Evolutionary conservation across 1,140 invertebrate species (phyloP), one percentile per base, ranked within the genome.

Genomic region (Cydia splendana): DNA sequence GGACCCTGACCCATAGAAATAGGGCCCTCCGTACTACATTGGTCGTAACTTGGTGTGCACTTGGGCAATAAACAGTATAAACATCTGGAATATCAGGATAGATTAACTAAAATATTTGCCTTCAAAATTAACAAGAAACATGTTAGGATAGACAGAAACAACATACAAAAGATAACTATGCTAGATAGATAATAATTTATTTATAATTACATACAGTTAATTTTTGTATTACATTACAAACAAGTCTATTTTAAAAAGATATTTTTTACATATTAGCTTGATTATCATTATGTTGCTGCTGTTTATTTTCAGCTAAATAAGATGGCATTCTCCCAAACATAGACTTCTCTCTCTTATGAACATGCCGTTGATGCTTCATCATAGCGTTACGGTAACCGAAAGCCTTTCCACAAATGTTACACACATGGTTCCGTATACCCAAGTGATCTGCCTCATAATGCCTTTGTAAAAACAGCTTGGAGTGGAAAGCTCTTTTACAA

Each of bases 341-440:
- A 20, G 34, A 76, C 79, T 92, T 93, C 77, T 88, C 85, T 75
- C 94, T 91, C 71, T 94, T 94, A 81, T 94, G 94, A 0, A 92
- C 91, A 84, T 88, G 81, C 24, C 89, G 84, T 78, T 94, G 93
- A 81, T 94, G 88, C 79, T 94, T 94, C 84, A 94, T 90, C 83
- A 94, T 93, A 76, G 93, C 87, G 81, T 93, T 91, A 57, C 91
- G 87, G 78, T 94, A 94, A 7, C 92, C 93, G 84, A 94, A 94
- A 1, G 93, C 91, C 79, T 94, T 94, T 0, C 91, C 92, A 84
- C 94, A 94, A 7, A 94, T 82, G 69, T 88, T 87, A 79, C 94
- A 94, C 5, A 93, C 85, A 87, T 94, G 92, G 75, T 93, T 89
- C 77, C 91, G 94, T 10, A 94, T 91, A 12, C 94, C 94, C 28